Evolutionary conservation across 1,140 invertebrate species (phyloP).

Genomic region (Heliconius melpomene): DNA sequence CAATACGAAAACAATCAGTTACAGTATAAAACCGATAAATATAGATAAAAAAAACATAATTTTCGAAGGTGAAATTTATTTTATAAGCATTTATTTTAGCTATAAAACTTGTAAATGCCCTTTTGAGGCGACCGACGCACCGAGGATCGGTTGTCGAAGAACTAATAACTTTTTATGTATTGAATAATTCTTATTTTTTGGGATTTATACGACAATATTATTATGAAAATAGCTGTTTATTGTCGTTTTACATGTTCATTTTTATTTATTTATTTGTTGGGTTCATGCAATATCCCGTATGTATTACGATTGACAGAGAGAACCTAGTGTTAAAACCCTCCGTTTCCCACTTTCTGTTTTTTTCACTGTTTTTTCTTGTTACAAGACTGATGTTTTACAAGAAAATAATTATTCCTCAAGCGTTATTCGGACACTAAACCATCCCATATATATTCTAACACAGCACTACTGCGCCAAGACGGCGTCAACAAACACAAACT

Average conservation of each 20-base stretch:
- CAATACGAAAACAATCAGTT: constrained; percentile 66
- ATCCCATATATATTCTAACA: no score
- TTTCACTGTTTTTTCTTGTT: no score
- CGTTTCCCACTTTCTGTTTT: no score
- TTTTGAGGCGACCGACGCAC: constrained; percentile 15
- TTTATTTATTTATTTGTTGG: background rate
- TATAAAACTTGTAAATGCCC: constrained; percentile 2
- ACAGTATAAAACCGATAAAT: constrained; percentile 53
- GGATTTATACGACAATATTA: background rate
- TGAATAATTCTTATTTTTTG: background rate
- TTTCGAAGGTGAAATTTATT: constrained; percentile 27
- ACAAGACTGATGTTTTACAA: no score
- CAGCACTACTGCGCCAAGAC: no score
- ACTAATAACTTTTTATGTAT: constrained; percentile 13
- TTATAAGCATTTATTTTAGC: constrained; percentile 1
- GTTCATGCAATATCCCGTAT: background rate
- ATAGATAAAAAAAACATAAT: constrained; percentile 49
- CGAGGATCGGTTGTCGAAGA: background rate
- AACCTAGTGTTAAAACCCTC: no score
- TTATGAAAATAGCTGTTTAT: background rate
- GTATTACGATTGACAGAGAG: no score
- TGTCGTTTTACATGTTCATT: background rate
- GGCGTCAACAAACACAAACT: background rate
- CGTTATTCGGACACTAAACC: background rate
- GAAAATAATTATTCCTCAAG: no score